Percentiles rank a stretch among this genome's conserved stretches.
phyloP scores from a whole-genome alignment of 2,888 invertebrate species.

The Pardosa pseudoannulata region DNA sequence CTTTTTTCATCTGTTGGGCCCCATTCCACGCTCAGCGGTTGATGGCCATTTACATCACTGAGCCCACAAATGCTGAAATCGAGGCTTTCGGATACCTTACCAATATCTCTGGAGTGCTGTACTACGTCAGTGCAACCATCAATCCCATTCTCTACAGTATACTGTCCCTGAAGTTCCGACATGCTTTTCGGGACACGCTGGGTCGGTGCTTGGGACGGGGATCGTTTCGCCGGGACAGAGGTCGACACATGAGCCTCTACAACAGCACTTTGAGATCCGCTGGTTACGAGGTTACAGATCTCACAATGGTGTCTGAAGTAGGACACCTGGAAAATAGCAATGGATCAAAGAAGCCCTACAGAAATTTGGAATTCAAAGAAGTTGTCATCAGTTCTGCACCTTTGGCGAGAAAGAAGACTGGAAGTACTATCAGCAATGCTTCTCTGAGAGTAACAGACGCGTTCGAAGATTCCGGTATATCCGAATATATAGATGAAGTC shows the following conservation, averaged over 20 bases:
- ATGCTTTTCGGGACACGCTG: constrained; percentile 72
- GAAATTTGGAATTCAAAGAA: neutral
- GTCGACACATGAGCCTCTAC: constrained; percentile 41
- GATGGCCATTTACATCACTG: constrained; percentile 80
- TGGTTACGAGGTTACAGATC: constrained; percentile 48
- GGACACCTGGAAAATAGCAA: constrained; percentile 5
- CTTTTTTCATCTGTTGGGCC: constrained; percentile 94
- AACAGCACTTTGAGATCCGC: constrained; percentile 65
- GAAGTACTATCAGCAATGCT: constrained; percentile 83
- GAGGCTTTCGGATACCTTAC: constrained; percentile 76
- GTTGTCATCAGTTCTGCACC: neutral
- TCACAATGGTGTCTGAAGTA: constrained; percentile 52
- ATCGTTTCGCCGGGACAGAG: constrained; percentile 10
- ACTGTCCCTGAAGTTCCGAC: constrained; percentile 71
- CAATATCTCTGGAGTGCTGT: constrained; percentile 77
- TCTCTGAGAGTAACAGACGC: constrained; percentile 85
- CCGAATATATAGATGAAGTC: constrained; percentile 55
- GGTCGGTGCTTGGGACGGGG: constrained; percentile 55
- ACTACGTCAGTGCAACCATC: constrained; percentile 78
- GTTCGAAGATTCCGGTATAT: constrained; percentile 76
- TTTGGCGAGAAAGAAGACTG: constrained; percentile 27
- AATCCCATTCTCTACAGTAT: constrained; percentile 75
- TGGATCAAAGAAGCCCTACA: constrained; percentile 32
- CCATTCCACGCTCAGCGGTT: constrained; percentile 95
- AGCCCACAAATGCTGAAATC: constrained; percentile 75